Base-by-base conservation (phyloP, 2,113 vertebrate genomes). In the Malurus cyaneus region DNA sequence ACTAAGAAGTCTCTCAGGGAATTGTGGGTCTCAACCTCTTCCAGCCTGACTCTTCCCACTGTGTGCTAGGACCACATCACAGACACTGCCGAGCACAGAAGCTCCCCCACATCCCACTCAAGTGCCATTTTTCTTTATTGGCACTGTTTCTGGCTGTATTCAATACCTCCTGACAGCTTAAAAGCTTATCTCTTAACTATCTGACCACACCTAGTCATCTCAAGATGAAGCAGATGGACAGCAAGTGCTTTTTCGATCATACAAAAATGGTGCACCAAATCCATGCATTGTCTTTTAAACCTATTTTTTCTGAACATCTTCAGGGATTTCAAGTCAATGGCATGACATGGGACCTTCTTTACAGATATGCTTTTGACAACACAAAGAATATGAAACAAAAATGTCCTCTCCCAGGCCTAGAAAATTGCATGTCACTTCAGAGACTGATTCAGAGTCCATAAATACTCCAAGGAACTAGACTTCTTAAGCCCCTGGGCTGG, bases 1-100 rank as follows among this genome's bases (percentile, higher is more conserved):
- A 94, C 79, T 93, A 92, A 92, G 88, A 86, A 50, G 47, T 88
- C 88, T 92, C 82, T 24, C n/a, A 88, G 88, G 86, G 87, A 96
- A 67, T 19, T 14, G 3, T 15, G 4, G 49, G 85, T n/a, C 71
- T 93, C 82, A 77, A 32, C 6, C 39, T 77, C 76, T 59, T 92
- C 80, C 93, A 93, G 93, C 46, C 52, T 42, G 12, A 61, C 36
- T 77, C 54, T 50, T 53, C 88, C 80, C 0, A 2, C 71, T 88
- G 71, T 54, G 79, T 83, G 88, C 54, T 32, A 85, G 46, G n/a
- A 73, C 50, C 12, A 4, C 26, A 23, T 18, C 54, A 57, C 57
- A 86, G 32, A 57, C 8, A 1, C 47, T 34, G 71, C 52, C 0
- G 2, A 47, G 28, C 14, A 47, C 16, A 82, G 57, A 65, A 93